phyloP scores from a whole-genome alignment of 1,140 invertebrate species.

The Harlomillsia oculata region DNA sequence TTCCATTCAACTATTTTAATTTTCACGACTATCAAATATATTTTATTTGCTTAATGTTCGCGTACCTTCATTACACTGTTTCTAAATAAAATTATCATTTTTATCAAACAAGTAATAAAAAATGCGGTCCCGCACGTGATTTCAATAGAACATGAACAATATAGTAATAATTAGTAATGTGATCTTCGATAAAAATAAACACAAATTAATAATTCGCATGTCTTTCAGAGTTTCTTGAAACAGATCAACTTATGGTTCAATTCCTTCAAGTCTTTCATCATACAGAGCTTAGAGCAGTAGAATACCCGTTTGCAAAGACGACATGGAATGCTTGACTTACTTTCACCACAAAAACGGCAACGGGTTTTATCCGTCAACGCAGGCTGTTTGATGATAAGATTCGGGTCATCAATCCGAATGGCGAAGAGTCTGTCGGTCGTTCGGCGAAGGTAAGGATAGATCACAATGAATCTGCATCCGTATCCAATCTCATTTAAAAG shows the following conservation, averaged over 20 bases:
- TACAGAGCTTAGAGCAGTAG: constrained; percentile 21
- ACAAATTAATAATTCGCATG: too few species aligned
- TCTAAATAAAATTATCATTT: too few species aligned
- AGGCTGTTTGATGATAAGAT: not conserved
- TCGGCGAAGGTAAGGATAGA: constrained; percentile 18
- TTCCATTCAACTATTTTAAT: too few species aligned
- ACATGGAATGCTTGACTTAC: not conserved
- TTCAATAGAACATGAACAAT: too few species aligned
- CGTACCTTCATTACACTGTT: too few species aligned
- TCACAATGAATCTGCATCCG: constrained; percentile 14
- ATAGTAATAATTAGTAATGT: too few species aligned
- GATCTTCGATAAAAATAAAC: too few species aligned
- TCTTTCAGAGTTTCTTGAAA: too few species aligned
- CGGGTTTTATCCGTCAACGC: not conserved
- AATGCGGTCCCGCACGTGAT: too few species aligned
- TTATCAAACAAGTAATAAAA: too few species aligned
- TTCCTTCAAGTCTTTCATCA: not conserved
- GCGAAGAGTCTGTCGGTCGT: not conserved
- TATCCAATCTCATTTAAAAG: constrained; percentile 1
- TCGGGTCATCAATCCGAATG: constrained; percentile 24
- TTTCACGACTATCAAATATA: too few species aligned
- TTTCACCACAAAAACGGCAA: constrained; percentile 21
- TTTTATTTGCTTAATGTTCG: too few species aligned
- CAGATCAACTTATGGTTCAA: constrained; percentile 12
- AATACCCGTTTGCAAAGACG: constrained; percentile 2